Conservation (phyloP, 2,113 vertebrate genomes). For the Anser brachyrhynchus region DNA sequence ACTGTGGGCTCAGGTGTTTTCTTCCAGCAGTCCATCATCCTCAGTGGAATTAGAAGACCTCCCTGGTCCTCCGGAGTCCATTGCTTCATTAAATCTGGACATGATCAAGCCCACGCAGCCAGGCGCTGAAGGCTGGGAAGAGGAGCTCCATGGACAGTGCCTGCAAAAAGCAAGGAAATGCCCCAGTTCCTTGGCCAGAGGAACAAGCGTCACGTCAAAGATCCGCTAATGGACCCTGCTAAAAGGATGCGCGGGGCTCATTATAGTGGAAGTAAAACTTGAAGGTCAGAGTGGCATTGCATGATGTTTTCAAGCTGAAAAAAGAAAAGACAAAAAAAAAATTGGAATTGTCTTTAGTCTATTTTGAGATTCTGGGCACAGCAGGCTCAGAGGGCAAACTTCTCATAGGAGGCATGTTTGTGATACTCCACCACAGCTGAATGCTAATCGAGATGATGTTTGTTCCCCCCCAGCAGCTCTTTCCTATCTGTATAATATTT, state of each 20-base stretch:
- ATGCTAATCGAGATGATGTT: constrained; percentile 1
- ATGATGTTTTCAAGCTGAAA: not conserved
- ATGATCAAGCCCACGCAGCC: not conserved
- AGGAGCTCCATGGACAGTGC: not conserved
- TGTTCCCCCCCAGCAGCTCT: not conserved
- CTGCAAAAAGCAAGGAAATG: not conserved
- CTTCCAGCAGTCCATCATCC: not conserved
- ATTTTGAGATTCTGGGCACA: not conserved
- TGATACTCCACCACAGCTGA: not conserved
- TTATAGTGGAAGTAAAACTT: constrained; percentile 32
- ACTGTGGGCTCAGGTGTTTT: not conserved
- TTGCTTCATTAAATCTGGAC: not conserved
- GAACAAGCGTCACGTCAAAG: not conserved
- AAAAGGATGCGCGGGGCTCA: constrained; percentile 16
- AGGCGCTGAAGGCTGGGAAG: not conserved
- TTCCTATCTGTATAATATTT: not conserved
- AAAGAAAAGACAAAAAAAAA: not conserved
- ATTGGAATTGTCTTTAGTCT: not conserved
- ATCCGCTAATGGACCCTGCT: not conserved
- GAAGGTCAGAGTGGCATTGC: constrained; percentile 8
- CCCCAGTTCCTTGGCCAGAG: not conserved
- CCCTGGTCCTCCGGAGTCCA: rapidly evolving
- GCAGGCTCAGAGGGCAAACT: not conserved
- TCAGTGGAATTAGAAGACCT: not conserved
- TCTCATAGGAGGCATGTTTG: not conserved